These are phyloP conservation scores for Lepus townsendii DNA, from an alignment of 2,797 vertebrate genomes.

Conservation along the genomic window DNA sequence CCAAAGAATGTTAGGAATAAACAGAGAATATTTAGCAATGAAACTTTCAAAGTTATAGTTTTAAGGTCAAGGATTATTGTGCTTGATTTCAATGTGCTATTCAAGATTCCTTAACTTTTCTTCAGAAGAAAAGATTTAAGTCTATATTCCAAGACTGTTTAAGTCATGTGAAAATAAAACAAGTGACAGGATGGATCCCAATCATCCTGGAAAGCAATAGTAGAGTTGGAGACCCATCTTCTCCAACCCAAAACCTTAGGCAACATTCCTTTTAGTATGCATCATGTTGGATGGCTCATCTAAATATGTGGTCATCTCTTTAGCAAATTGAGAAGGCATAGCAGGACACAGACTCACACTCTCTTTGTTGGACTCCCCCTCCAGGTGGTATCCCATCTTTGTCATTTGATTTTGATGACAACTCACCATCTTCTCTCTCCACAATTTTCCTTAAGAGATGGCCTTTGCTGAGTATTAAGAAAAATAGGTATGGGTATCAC, in stretches of 20 bases:
- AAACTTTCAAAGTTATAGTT: not conserved
- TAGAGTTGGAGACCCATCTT: not conserved
- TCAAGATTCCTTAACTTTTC: constrained; percentile 20
- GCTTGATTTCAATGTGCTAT: not conserved
- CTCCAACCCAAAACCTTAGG: not conserved
- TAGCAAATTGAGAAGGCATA: not conserved
- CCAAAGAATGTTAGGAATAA: not conserved
- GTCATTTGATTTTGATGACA: not conserved
- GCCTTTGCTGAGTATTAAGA: not conserved
- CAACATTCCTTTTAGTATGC: not conserved
- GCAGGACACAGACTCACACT: not conserved
- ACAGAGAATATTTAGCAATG: not conserved
- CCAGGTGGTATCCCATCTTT: not conserved
- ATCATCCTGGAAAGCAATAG: not conserved
- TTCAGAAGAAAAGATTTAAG: not conserved
- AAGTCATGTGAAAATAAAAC: not conserved
- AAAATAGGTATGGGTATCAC: not conserved
- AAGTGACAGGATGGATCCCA: not conserved
- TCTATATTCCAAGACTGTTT: not conserved
- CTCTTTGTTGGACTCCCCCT: not conserved
- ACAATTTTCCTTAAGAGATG: not conserved
- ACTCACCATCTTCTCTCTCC: not conserved
- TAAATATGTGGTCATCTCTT: not conserved
- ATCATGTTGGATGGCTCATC: not conserved
- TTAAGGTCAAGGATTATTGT: not conserved